phyloP scores from a whole-genome alignment of 2,888 invertebrate genomes.

The Stenchaetothrips biformis region DNA sequence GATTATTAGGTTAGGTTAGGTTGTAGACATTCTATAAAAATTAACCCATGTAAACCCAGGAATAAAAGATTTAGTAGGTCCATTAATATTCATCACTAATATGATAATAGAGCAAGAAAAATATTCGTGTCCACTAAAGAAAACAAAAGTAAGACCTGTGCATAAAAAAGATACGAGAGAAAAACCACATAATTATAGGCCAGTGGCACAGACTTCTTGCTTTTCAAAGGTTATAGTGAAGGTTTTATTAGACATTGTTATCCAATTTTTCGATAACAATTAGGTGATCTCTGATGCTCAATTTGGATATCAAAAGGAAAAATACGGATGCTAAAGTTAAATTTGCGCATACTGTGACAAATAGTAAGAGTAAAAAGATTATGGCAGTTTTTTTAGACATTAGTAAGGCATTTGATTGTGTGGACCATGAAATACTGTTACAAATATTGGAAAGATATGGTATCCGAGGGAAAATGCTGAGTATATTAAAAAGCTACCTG shows the following conservation, averaged over 20 bases:
- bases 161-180: slow-evolving; percentile 9
- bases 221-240: slow-evolving; percentile 5
- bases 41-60: not conserved
- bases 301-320: not conserved
- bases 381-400: not conserved
- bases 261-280: not conserved
- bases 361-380: not conserved
- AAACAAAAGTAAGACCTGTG: not conserved
- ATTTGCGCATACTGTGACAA: not conserved
- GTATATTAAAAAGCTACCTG: too few species aligned
- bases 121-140: not conserved
- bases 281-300: slow-evolving; percentile 5
- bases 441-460: not conserved
- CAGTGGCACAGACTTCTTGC: not conserved
- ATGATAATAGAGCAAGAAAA: not conserved
- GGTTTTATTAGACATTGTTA: not conserved
- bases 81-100: slow-evolving; percentile 1
- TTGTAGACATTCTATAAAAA: too few species aligned
- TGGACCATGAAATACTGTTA: not conserved
- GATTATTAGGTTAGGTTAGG: too few species aligned
- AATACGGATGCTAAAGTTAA: not conserved
- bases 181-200: not conserved
- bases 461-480: too few species aligned
- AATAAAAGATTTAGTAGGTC: not conserved
- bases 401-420: not conserved